Conservation (phyloP, 2,888 invertebrate species). For the Apamea anceps region DNA sequence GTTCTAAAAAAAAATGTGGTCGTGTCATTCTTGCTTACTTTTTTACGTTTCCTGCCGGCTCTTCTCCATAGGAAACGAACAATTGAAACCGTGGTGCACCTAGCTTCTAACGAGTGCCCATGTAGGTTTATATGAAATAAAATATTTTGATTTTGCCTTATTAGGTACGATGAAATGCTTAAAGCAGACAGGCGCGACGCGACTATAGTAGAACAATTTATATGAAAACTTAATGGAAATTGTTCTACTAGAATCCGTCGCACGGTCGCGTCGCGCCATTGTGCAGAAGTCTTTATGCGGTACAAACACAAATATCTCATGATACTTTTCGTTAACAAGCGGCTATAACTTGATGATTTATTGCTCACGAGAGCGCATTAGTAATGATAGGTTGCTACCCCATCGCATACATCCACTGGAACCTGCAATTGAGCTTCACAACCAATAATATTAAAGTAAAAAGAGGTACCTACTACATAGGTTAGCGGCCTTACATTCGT, state of each 20-base stretch:
- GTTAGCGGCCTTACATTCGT: not conserved
- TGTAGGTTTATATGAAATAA: not conserved
- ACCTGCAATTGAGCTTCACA: conserved; percentile 48
- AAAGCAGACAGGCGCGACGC: not conserved
- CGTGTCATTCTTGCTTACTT: conserved; percentile 9
- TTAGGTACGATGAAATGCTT: not conserved
- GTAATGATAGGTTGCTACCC: conserved; percentile 61
- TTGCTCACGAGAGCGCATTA: conserved; percentile 58
- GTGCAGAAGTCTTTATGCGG: not conserved
- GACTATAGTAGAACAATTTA: not conserved
- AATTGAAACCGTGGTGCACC: not conserved
- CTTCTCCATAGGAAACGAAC: not conserved
- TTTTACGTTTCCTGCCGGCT: not conserved
- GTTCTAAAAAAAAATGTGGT: conserved; percentile 9
- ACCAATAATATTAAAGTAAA: not conserved
- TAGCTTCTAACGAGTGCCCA: not conserved
- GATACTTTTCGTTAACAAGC: conserved; percentile 55
- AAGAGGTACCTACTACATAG: not conserved
- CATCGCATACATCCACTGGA: conserved; percentile 47
- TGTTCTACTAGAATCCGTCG: not conserved
- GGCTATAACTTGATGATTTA: conserved; percentile 58
- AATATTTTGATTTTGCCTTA: too few species aligned
- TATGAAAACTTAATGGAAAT: not conserved
- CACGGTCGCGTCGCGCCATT: not conserved
- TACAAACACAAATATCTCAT: conserved; percentile 47